phyloP scores from a whole-genome alignment of 2,888 invertebrate genomes.

The Aethes cnicana region DNA sequence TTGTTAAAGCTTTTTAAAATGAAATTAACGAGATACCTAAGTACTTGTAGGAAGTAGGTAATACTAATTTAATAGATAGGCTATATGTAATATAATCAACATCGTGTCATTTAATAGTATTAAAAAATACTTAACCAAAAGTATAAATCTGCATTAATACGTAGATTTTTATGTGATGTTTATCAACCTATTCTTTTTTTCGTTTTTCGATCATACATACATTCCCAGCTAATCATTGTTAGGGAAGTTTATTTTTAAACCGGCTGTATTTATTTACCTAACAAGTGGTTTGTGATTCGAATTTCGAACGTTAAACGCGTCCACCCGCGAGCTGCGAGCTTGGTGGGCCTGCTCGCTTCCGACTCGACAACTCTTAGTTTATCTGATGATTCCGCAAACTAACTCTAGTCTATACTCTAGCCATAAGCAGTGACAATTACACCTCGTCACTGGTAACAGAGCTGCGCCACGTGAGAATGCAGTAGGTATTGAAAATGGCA shows the following conservation, averaged over 20 bases:
- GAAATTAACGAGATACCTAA: too few species aligned
- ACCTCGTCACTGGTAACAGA: too few species aligned
- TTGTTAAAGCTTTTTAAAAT: too few species aligned
- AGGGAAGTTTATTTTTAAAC: slow-evolving; percentile 74
- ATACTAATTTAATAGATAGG: too few species aligned
- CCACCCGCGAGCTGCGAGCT: neutral
- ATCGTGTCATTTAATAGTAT: too few species aligned
- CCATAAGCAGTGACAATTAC: too few species aligned
- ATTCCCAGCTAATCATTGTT: slow-evolving; percentile 72
- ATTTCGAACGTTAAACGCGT: slow-evolving; percentile 59
- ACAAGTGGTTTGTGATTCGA: slow-evolving; percentile 77
- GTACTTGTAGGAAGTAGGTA: too few species aligned
- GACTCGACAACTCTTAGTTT: neutral
- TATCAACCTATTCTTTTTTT: slow-evolving; percentile 14
- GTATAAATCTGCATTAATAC: neutral
- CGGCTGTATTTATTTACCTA: slow-evolving; percentile 76
- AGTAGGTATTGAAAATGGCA: too few species aligned
- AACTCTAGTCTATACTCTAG: too few species aligned
- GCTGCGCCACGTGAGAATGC: too few species aligned
- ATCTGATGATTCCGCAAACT: too few species aligned
- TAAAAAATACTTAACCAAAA: neutral
- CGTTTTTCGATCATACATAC: slow-evolving; percentile 13
- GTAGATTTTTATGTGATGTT: slow-evolving; percentile 2
- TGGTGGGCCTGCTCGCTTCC: neutral
- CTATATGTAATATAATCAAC: too few species aligned